These are phyloP conservation scores for Emesis furor DNA, from an alignment of 2,888 invertebrate genomes.

Conservation along the genomic window DNA sequence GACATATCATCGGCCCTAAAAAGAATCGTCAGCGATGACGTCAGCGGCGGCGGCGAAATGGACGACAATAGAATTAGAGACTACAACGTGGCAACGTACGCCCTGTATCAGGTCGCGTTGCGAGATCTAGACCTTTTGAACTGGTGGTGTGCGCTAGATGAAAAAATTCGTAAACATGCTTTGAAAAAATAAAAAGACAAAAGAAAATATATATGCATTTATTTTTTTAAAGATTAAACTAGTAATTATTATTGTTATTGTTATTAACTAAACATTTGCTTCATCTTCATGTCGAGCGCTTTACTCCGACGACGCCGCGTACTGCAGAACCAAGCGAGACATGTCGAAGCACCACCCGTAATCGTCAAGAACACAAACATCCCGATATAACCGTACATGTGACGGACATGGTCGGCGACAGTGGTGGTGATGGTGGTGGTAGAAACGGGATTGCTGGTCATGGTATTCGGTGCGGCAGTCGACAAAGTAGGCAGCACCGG, in stretches of 20 bases:
- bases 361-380: background rate
- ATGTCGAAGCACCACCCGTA: constrained; percentile 14
- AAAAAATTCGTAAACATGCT: constrained; percentile 25
- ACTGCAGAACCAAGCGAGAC: background rate
- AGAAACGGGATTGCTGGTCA: too few relatives aligned
- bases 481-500: background rate
- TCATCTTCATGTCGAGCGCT: background rate
- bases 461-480: too few relatives aligned
- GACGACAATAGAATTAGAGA: constrained; percentile 24
- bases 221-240: too few relatives aligned
- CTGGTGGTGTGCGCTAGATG: constrained; percentile 25
- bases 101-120: constrained; percentile 26
- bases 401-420: too few relatives aligned
- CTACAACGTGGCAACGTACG: constrained; percentile 26
- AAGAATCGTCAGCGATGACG: background rate
- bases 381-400: constrained; percentile 6
- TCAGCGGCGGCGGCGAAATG: background rate
- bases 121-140: constrained; percentile 27
- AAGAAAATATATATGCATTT: too few relatives aligned
- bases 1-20: constrained; percentile 15
- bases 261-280: constrained; percentile 4
- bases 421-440: too few relatives aligned
- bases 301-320: background rate
- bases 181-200: too few relatives aligned
- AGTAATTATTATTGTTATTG: background rate